phyloP scores from a whole-genome alignment of 2,888 invertebrate species.

The Blera fallax region DNA sequence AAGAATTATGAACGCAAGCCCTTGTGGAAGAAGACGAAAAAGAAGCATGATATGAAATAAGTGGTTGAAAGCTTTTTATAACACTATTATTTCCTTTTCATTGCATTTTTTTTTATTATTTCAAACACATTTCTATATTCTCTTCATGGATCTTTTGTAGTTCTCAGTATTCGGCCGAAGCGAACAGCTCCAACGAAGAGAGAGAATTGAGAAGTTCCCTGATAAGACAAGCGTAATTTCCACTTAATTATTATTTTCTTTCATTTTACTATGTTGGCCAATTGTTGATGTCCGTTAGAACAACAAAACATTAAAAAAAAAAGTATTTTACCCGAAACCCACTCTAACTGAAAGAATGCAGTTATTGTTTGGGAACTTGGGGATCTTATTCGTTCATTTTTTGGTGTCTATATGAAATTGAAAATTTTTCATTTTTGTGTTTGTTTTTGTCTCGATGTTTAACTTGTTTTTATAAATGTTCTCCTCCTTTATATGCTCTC shows the following conservation, averaged over 20 bases:
- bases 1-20: not conserved
- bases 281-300: conserved; percentile 42
- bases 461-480: conserved; percentile 57
- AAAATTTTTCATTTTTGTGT: conserved; percentile 30
- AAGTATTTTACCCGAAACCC: conserved; percentile 2
- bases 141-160: conserved; percentile 74
- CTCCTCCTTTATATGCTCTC: conserved; percentile 41
- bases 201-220: conserved; percentile 76
- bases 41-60: conserved; percentile 53
- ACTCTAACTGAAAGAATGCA: conserved; percentile 42
- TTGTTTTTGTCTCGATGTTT: conserved; percentile 60
- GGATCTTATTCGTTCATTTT: not conserved
- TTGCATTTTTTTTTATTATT: conserved; percentile 75
- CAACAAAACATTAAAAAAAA: not conserved
- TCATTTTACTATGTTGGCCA: conserved; percentile 60
- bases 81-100: conserved; percentile 37
- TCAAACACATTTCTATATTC: conserved; percentile 68
- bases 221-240: conserved; percentile 78
- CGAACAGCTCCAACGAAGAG: conserved; percentile 75
- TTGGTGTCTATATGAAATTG: conserved; percentile 20
- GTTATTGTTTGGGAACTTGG: conserved; percentile 32
- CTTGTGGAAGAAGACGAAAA: conserved; percentile 6
- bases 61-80: conserved; percentile 63
- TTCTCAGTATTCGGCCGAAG: conserved; percentile 75
- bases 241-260: conserved; percentile 62